Conservation (phyloP, 2,113 vertebrate species). For the Rhinopomastus cyanomelas region DNA sequence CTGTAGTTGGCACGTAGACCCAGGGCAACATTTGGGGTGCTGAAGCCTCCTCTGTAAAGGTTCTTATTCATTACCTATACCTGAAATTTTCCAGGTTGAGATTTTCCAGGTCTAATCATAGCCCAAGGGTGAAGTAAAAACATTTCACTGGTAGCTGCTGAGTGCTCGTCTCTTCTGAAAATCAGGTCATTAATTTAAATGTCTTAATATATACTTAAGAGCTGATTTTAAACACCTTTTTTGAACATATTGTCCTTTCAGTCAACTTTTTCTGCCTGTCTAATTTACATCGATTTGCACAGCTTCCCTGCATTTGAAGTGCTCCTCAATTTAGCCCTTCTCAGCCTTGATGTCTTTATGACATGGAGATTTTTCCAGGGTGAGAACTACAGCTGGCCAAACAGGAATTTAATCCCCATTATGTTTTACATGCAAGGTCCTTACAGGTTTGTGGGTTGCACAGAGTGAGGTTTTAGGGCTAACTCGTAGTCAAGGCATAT, state of each 20-base stretch:
- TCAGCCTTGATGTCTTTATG: neutral
- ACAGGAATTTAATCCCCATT: neutral
- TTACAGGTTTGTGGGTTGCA: neutral
- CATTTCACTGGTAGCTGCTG: slow-evolving; percentile 29
- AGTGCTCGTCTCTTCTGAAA: slow-evolving; percentile 23
- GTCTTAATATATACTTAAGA: slow-evolving; percentile 48
- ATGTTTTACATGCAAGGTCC: neutral
- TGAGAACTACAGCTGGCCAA: neutral
- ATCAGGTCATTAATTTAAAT: slow-evolving; percentile 54
- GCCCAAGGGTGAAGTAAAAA: slow-evolving; percentile 49
- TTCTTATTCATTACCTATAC: slow-evolving; percentile 36
- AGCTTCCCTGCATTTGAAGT: neutral
- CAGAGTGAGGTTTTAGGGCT: neutral
- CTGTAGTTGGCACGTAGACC: neutral
- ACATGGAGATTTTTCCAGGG: neutral
- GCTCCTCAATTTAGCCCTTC: neutral
- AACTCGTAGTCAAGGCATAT: neutral
- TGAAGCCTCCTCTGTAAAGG: slow-evolving; percentile 10
- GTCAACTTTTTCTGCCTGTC: neutral
- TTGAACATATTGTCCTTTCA: slow-evolving; percentile 25
- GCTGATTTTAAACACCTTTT: slow-evolving; percentile 45
- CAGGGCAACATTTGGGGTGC: neutral
- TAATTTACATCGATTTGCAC: neutral
- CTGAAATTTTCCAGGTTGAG: slow-evolving; percentile 53
- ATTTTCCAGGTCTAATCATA: slow-evolving; percentile 49